phyloP scores from a whole-genome alignment of 2,113 vertebrate genomes.

The Labrus mixtus region DNA sequence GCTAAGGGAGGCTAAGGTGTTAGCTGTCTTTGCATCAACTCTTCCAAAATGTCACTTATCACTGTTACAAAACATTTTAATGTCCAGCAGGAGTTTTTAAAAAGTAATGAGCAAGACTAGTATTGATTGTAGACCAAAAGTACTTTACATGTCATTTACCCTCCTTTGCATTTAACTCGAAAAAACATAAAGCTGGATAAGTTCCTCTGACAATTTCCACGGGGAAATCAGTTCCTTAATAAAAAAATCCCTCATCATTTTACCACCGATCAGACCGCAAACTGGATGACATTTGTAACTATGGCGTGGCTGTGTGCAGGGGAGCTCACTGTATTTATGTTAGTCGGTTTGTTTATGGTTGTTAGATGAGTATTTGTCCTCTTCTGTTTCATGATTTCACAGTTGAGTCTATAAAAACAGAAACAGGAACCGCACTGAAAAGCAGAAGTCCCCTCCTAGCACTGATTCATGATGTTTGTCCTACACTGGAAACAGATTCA shows the following conservation, averaged over 20 bases:
- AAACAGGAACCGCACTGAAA: constrained; percentile 14
- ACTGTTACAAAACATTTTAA: no score
- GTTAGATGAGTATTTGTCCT: not conserved
- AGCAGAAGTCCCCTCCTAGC: constrained; percentile 15
- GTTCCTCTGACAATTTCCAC: no score
- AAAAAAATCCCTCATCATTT: not conserved
- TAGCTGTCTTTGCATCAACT: no score
- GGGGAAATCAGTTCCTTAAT: no score
- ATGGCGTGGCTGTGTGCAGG: not conserved
- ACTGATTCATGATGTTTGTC: constrained; percentile 26
- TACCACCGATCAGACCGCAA: not conserved
- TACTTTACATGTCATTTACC: no score
- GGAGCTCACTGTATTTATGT: not conserved
- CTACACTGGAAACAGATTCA: constrained; percentile 1
- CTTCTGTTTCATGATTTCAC: not conserved
- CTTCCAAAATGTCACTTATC: no score
- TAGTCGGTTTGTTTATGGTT: not conserved
- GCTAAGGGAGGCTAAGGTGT: no score
- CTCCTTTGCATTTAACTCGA: no score
- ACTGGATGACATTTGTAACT: constrained; percentile 4
- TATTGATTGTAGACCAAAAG: no score
- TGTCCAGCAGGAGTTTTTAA: no score
- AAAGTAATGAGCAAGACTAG: no score
- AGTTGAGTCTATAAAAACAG: not conserved
- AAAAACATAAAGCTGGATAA: no score